Conservation (phyloP, 2,113 vertebrate genomes). For the Cynopterus brachyotis region DNA sequence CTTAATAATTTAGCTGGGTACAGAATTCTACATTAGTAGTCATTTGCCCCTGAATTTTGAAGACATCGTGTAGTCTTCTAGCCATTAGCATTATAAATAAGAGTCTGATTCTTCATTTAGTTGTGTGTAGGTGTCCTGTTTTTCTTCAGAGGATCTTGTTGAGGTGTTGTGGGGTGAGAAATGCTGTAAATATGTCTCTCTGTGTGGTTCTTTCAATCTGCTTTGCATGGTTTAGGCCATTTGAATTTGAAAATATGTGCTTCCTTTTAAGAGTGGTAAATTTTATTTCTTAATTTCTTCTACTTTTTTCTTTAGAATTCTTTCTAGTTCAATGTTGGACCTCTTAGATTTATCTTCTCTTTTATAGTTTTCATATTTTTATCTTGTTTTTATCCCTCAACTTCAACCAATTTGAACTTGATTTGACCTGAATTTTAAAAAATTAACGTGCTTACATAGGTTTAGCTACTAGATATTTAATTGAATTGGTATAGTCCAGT, state of each 20-base stretch:
- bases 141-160: slow-evolving; percentile 3
- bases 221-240: neutral
- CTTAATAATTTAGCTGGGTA: neutral
- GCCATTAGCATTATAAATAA: neutral
- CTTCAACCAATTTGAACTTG: neutral
- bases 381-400: neutral
- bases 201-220: neutral
- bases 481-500: neutral
- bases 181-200: neutral
- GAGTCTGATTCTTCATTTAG: slow-evolving; percentile 22
- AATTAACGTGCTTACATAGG: neutral
- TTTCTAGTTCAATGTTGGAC: neutral
- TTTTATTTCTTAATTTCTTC: slow-evolving; percentile 4
- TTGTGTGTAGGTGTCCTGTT: neutral
- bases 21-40: slow-evolving; percentile 22
- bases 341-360: neutral
- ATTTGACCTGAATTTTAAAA: slow-evolving; percentile 12
- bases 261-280: neutral
- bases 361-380: neutral
- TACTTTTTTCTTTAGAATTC: slow-evolving; percentile 6
- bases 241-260: slow-evolving; percentile 26
- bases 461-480: neutral
- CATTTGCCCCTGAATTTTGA: slow-evolving; percentile 33
- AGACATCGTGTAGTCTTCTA: neutral
- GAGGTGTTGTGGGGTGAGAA: neutral